Conservation (phyloP, 23 tunicate genomes). For the Botrylloides violaceus region DNA sequence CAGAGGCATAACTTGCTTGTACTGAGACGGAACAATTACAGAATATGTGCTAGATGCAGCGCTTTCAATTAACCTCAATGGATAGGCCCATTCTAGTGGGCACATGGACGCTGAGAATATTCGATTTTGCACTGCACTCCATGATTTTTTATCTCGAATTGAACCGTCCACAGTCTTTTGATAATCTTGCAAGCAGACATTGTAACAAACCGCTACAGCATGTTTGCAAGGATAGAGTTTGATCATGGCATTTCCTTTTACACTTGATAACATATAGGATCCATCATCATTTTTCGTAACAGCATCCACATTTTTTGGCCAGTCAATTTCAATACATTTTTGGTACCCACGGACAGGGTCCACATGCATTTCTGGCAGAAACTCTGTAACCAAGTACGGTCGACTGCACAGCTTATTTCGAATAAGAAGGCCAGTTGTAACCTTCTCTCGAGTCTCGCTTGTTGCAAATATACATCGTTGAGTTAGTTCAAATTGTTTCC, state of each 20-base stretch:
- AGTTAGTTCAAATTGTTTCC: constrained; percentile 11
- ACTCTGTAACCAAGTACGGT: constrained; percentile 40
- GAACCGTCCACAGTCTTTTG: neutral
- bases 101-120: constrained; percentile 34
- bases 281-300: neutral
- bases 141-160: neutral
- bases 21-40: neutral
- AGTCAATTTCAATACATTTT: constrained; percentile 24
- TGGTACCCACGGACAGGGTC: constrained; percentile 28
- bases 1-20: constrained; percentile 14
- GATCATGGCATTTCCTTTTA: constrained; percentile 30
- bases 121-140: constrained; percentile 20
- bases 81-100: constrained; percentile 51
- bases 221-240: constrained; percentile 3
- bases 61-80: constrained; percentile 28
- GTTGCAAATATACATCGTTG: constrained; percentile 73
- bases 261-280: constrained; percentile 5
- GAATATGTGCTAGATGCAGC: neutral
- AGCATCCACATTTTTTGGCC: constrained; percentile 32
- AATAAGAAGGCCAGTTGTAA: constrained; percentile 21
- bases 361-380: constrained; percentile 23
- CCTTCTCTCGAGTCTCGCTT: constrained; percentile 64
- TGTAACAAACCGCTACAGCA: constrained; percentile 14
- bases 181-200: neutral
- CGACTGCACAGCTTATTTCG: constrained; percentile 56